Base-by-base conservation (phyloP, 2,113 vertebrate species). In the Lontra canadensis region DNA sequence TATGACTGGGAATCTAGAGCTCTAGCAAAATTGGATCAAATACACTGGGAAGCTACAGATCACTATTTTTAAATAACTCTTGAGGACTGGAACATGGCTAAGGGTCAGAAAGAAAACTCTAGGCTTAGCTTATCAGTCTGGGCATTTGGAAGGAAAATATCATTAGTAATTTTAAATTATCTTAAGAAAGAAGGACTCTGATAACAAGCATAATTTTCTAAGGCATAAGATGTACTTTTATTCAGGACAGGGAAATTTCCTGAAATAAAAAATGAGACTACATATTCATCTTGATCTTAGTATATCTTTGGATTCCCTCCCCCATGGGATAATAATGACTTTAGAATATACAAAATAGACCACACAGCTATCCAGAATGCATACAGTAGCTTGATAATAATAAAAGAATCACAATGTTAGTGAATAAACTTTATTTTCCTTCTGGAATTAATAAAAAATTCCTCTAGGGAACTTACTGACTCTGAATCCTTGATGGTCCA, bases 21-120 rank as follows among this genome's bases (percentile, higher is more conserved):
- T n/a, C 57, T 89, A 71, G 65, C 3, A 83, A 73, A 90, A 82
- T 11, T 44, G 34, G 25, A 63, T n/a, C 36, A 71, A 90, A 63
- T 10, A 74, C 31, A 65, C 0, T 13, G 25, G n/a, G 73, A 88
- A 93, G 7, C 13, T 57, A 26, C 4, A 39, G n/a, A 21, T 26
- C 44, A 2, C 29, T 92, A n/a, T 83, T 92, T 92, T 81, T 20
- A 86, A 94, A 86, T 36, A 74, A 93, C 15, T 34, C n/a, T 52
- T 52, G 4, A 95, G 82, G 59, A 39, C 31, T 52, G 15, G 6
- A 69, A 88, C 8, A 69, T 59, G 61, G 59, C n/a, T 89, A 67
- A 89, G 10, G n/a, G 21, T 92, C 39, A 92, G 65, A 89, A 69
- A 92, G 65, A 59, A 92, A 94, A 96, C n/a, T 65, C 5, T 10